These are phyloP conservation scores for Syrphus vitripennis DNA, from an alignment of 2,888 invertebrate genomes.

Conservation along the genomic window DNA sequence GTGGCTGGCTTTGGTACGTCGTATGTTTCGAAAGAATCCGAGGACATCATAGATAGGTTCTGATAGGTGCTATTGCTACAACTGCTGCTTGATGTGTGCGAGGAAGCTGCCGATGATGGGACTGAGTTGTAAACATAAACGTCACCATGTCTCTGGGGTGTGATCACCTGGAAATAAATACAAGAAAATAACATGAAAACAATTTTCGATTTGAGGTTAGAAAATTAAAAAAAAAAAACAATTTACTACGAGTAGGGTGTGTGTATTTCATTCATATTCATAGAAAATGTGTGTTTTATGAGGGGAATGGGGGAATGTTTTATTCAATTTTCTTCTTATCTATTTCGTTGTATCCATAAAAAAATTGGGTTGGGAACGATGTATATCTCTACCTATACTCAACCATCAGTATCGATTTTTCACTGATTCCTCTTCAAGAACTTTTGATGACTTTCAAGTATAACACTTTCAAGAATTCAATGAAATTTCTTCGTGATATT, in stretches of 20 bases:
- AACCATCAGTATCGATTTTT: slow-evolving; percentile 70
- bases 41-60: slow-evolving; percentile 78
- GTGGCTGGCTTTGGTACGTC: slow-evolving; percentile 86
- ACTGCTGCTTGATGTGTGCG: slow-evolving; percentile 68
- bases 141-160: slow-evolving; percentile 88
- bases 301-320: not conserved
- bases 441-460: slow-evolving; percentile 7
- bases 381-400: slow-evolving; percentile 55
- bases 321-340: slow-evolving; percentile 10
- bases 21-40: slow-evolving; percentile 78
- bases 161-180: slow-evolving; percentile 83
- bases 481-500: not conserved
- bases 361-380: slow-evolving; percentile 27
- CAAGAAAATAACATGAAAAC: slow-evolving; percentile 36
- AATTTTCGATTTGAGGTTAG: not conserved
- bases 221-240: slow-evolving; percentile 52
- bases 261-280: slow-evolving; percentile 59
- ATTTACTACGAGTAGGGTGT: slow-evolving; percentile 55
- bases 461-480: slow-evolving; percentile 6
- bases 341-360: slow-evolving; percentile 20
- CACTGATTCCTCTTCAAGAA: slow-evolving; percentile 47
- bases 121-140: slow-evolving; percentile 88
- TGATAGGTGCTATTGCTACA: slow-evolving; percentile 74
- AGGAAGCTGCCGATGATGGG: slow-evolving; percentile 74
- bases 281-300: not conserved